These are phyloP conservation scores for Microplitis mediator DNA, from an alignment of 1,140 invertebrate species.

Conservation along the genomic window DNA sequence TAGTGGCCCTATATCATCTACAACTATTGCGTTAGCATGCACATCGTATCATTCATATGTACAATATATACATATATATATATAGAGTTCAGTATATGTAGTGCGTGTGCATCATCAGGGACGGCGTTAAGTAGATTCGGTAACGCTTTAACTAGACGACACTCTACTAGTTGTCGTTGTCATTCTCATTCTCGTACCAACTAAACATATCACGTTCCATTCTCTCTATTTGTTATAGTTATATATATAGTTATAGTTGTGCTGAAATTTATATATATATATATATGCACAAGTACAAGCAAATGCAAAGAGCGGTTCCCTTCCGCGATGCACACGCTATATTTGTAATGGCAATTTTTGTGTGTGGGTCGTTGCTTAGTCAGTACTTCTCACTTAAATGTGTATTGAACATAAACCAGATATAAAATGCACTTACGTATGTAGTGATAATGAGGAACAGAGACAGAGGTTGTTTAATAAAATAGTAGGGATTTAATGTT, in stretches of 20 bases:
- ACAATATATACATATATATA: no score
- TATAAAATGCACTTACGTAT: not conserved
- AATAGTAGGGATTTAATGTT: not conserved
- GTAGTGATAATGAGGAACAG: not conserved
- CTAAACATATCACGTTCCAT: conserved; percentile 9
- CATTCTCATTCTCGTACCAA: conserved; percentile 11
- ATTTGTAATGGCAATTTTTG: not conserved
- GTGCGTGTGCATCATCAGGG: conserved; percentile 53
- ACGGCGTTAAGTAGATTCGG: conserved; percentile 58
- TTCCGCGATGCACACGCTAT: conserved; percentile 13
- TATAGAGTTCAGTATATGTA: not conserved
- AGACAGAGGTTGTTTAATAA: not conserved
- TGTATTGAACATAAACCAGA: not conserved
- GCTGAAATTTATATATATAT: no score
- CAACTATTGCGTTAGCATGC: conserved; percentile 18
- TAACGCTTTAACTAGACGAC: conserved; percentile 10
- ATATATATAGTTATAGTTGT: no score
- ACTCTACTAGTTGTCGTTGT: not conserved
- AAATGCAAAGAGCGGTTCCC: not conserved
- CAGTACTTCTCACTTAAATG: not conserved
- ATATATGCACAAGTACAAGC: not conserved
- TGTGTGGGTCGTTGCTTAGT: conserved; percentile 14
- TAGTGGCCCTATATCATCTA: conserved; percentile 35
- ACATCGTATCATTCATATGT: conserved; percentile 13
- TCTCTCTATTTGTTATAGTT: not conserved